Evolutionary conservation across 2,888 invertebrate genomes (phyloP).

Genomic region (Hydrotaea cyrtoneurina): DNA sequence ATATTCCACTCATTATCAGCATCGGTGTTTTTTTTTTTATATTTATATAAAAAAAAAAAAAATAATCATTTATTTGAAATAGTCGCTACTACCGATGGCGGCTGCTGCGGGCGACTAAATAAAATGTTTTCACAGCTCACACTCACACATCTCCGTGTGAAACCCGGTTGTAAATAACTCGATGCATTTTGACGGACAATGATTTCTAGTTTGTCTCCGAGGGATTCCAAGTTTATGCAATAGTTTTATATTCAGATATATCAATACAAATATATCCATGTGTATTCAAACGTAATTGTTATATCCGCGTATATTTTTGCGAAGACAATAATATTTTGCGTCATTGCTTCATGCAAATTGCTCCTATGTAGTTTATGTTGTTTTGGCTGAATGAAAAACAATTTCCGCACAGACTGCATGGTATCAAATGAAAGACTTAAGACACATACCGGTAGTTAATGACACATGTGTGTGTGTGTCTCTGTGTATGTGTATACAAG

Average conservation of each 20-base stretch:
- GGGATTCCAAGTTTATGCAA: constrained; percentile 26
- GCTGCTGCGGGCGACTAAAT: background rate
- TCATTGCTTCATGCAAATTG: constrained; percentile 20
- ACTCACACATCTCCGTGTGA: background rate
- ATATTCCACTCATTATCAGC: constrained; percentile 67
- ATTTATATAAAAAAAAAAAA: constrained; percentile 19
- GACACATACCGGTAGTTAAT: constrained; percentile 1
- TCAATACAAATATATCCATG: background rate
- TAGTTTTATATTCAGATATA: constrained; percentile 2
- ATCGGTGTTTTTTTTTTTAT: constrained; percentile 44
- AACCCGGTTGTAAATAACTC: constrained; percentile 29
- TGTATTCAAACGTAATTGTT: background rate
- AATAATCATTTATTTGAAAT: constrained; percentile 6
- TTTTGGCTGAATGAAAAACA: background rate
- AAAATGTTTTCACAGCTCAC: background rate
- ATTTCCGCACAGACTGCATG: constrained; percentile 1
- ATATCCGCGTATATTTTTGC: constrained; percentile 23
- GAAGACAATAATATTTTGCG: background rate
- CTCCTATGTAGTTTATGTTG: background rate
- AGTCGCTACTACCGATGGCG: background rate
- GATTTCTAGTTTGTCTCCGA: background rate
- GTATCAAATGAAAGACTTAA: constrained; percentile 3
- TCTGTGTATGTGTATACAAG: background rate
- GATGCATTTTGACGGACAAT: background rate
- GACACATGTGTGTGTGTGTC: background rate